Conservation (phyloP, 2,113 vertebrate genomes). For the Grantiella picta region DNA sequence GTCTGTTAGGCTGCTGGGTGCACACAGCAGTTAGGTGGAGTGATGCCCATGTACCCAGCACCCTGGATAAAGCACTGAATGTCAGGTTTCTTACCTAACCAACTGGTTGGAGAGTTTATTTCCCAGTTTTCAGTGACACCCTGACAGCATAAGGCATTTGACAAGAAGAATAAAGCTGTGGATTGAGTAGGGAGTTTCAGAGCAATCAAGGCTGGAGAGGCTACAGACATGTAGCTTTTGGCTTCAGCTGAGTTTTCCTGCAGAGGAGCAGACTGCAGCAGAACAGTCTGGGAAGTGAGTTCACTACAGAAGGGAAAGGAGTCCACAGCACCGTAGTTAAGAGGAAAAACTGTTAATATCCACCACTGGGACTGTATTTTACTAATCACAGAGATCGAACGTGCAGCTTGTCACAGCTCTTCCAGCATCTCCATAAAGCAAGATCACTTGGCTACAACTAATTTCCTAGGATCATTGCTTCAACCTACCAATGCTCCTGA, state of each 20-base stretch:
- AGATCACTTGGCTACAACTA: neutral
- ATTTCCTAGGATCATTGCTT: neutral
- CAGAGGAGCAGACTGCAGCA: neutral
- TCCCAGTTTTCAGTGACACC: neutral
- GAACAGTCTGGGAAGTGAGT: neutral
- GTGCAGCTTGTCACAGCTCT: neutral
- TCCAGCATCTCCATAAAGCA: neutral
- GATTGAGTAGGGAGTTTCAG: neutral
- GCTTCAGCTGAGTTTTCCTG: neutral
- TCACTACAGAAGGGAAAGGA: neutral
- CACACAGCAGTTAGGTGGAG: rapidly evolving
- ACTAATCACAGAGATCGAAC: neutral
- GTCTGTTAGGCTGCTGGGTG: neutral
- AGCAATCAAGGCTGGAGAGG: neutral
- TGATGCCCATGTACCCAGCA: neutral
- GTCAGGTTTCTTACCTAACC: neutral
- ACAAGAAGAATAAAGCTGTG: neutral
- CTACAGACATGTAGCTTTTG: neutral
- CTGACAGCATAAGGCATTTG: neutral
- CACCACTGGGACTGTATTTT: neutral
- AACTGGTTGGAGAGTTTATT: neutral
- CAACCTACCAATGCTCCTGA: neutral
- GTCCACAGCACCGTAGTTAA: rapidly evolving
- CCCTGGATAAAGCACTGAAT: neutral
- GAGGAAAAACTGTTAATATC: neutral